phyloP scores from a whole-genome alignment of 2,797 vertebrate genomes.

The Clarias fuscus region DNA sequence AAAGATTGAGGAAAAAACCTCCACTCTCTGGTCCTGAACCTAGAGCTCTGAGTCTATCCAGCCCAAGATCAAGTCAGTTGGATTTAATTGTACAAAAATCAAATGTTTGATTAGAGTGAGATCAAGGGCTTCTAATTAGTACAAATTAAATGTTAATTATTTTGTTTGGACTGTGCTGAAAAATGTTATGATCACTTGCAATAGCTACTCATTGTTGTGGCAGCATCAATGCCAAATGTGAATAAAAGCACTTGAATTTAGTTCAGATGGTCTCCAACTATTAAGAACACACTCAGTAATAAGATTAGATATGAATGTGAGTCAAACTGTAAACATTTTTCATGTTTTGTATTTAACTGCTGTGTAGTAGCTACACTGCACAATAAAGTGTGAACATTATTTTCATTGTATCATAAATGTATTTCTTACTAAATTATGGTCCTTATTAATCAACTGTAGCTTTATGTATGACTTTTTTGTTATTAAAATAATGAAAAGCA shows the following conservation, averaged over 20 bases:
- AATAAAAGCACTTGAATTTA: conserved; percentile 41
- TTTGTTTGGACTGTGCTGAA: conserved; percentile 32
- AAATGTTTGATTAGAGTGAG: conserved; percentile 44
- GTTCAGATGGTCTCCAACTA: conserved; percentile 45
- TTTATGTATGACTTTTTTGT: conserved; percentile 58
- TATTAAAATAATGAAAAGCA: conserved; percentile 55
- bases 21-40: conserved; percentile 47
- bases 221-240: conserved; percentile 38
- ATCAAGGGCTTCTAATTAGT: conserved; percentile 23
- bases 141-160: conserved; percentile 15
- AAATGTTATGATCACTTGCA: conserved; percentile 28
- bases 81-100: conserved; percentile 50
- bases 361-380: conserved; percentile 47
- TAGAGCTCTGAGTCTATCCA: conserved; percentile 36
- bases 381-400: conserved; percentile 48
- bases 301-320: conserved; percentile 53
- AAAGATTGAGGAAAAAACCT: conserved; percentile 63
- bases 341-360: conserved; percentile 57
- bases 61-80: conserved; percentile 44
- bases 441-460: conserved; percentile 47
- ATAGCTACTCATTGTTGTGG: conserved; percentile 23
- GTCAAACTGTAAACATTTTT: conserved; percentile 53
- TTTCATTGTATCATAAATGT: conserved; percentile 57
- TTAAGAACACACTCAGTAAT: conserved; percentile 39
- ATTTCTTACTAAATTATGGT: conserved; percentile 54